Percentiles rank a stretch among this genome's conserved stretches.
These are phyloP conservation scores for Heliconius cydno DNA, from an alignment of 2,888 invertebrate species.

Conservation along the genomic window DNA sequence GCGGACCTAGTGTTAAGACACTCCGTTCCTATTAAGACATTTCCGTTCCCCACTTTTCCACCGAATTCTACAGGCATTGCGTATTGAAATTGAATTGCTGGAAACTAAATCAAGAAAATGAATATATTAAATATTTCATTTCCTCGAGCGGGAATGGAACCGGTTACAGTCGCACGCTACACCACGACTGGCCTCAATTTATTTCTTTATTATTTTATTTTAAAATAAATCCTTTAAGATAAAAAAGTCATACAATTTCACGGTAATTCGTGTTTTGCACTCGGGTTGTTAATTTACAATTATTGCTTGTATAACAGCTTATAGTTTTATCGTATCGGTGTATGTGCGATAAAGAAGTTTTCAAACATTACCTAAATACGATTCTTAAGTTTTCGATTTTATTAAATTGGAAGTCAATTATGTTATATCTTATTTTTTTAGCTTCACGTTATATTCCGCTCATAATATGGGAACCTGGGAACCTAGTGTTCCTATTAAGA, in stretches of 20 bases:
- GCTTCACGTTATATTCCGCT: neutral
- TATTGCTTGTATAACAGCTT: slow-evolving; percentile 39
- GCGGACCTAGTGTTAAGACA: too few relatives aligned
- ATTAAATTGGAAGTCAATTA: neutral
- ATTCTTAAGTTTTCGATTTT: neutral
- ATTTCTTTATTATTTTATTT: too few relatives aligned
- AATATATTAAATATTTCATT: too few relatives aligned
- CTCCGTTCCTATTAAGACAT: too few relatives aligned
- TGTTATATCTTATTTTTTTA: neutral
- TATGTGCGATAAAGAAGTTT: slow-evolving; percentile 38
- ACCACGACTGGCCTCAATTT: too few relatives aligned
- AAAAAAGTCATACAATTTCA: slow-evolving; percentile 11
- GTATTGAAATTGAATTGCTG: too few relatives aligned
- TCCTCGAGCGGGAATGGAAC: neutral
- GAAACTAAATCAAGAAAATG: too few relatives aligned
- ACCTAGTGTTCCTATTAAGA: too few relatives aligned
- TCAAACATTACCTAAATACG: slow-evolving; percentile 17
- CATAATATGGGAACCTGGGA: neutral
- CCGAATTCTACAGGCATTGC: too few relatives aligned
- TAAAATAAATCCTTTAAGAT: neutral
- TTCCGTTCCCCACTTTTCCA: too few relatives aligned
- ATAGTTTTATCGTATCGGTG: slow-evolving; percentile 39
- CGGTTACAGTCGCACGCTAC: neutral
- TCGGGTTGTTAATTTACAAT: slow-evolving; percentile 25
- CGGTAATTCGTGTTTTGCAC: slow-evolving; percentile 18